Percentiles rank a stretch among this genome's conserved stretches.
Conservation (phyloP, 2,888 invertebrate genomes). For the Copidosoma aretas region DNA sequence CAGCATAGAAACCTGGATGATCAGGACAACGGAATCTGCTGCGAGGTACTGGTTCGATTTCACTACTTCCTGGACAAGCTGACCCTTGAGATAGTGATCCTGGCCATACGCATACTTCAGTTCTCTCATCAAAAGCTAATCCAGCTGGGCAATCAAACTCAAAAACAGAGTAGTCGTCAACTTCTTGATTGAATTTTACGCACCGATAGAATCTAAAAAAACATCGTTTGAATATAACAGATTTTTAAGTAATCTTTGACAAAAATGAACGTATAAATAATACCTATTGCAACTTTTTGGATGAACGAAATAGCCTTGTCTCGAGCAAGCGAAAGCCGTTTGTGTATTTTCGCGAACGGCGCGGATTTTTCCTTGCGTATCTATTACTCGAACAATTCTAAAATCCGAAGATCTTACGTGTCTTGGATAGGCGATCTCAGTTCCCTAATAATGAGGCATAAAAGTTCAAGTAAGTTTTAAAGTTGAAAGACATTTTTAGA, state of each 20-base stretch:
- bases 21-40: constrained; percentile 74
- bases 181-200: constrained; percentile 78
- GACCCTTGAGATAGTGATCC: constrained; percentile 74
- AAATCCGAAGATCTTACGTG: constrained; percentile 73
- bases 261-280: not conserved
- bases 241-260: not conserved
- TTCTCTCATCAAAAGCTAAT: constrained; percentile 76
- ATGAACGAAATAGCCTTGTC: constrained; percentile 81
- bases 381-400: constrained; percentile 76
- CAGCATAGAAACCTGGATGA: constrained; percentile 77
- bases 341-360: constrained; percentile 76
- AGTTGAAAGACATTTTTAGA: too few species aligned
- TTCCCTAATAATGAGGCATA: constrained; percentile 62
- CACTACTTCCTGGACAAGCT: constrained; percentile 78
- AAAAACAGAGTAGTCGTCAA: constrained; percentile 78
- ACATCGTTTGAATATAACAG: not conserved
- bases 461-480: too few species aligned
- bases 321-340: constrained; percentile 76
- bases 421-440: constrained; percentile 50
- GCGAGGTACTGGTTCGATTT: constrained; percentile 77
- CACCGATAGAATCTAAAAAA: constrained; percentile 75
- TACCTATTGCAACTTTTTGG: constrained; percentile 75
- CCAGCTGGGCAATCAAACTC: constrained; percentile 83
- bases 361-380: constrained; percentile 76
- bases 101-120: constrained; percentile 84